These are phyloP conservation scores for Drosophila cardini DNA, from an alignment of 1,140 invertebrate species.

Conservation along the genomic window DNA sequence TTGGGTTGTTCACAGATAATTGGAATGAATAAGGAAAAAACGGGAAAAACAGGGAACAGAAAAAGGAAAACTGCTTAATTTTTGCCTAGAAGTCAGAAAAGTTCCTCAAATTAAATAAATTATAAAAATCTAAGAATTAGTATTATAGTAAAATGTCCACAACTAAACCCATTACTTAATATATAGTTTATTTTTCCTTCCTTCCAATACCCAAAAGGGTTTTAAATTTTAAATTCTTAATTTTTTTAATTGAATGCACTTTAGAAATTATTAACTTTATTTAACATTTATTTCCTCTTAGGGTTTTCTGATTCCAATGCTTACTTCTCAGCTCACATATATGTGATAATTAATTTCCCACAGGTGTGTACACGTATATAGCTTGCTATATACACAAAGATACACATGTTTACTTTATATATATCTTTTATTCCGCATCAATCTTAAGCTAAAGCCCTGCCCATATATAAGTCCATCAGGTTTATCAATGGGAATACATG, in stretches of 20 bases:
- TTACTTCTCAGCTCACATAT: neutral
- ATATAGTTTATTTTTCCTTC: no score
- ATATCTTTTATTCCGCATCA: conserved; percentile 33
- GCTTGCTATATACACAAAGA: neutral
- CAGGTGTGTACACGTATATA: neutral
- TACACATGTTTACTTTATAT: conserved; percentile 33
- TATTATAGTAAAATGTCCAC: no score
- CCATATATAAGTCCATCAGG: conserved; percentile 33
- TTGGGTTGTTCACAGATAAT: conserved; percentile 18
- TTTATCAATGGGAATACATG: conserved; percentile 45
- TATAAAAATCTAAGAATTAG: no score
- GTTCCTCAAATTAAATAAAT: no score
- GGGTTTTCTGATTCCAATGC: no score
- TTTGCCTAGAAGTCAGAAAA: no score
- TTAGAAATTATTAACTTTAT: no score
- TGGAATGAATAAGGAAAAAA: conserved; percentile 11
- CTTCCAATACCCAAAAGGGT: no score
- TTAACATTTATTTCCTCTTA: no score
- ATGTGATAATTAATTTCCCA: neutral
- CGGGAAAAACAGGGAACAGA: neutral
- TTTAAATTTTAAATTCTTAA: no score
- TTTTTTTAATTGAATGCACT: no score
- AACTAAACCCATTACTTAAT: no score
- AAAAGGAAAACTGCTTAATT: neutral
- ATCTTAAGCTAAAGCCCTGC: conserved; percentile 31